Conservation (phyloP, 2,888 invertebrate species). For the Tenthredo livida region DNA sequence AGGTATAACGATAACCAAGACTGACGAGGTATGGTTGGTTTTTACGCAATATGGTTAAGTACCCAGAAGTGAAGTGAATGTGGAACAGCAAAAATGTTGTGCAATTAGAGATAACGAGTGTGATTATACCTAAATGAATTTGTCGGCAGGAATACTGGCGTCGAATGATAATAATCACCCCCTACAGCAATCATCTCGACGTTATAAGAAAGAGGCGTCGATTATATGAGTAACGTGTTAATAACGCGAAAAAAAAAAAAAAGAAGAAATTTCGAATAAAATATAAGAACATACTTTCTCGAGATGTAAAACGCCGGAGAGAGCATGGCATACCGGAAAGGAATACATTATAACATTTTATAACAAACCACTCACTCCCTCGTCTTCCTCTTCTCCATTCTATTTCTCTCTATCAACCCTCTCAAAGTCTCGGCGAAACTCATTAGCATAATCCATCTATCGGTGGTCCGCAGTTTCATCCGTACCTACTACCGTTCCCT, state of each 20-base stretch:
- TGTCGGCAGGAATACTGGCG: background rate
- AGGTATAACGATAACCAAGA: background rate
- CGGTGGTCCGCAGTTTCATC: slow-evolving; percentile 31
- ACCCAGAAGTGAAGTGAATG: background rate
- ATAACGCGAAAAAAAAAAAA: background rate
- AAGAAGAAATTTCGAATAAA: no score
- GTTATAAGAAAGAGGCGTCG: slow-evolving; percentile 3
- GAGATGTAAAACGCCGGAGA: background rate
- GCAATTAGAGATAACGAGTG: slow-evolving; percentile 3
- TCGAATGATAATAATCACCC: background rate
- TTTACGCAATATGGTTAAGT: slow-evolving; percentile 3
- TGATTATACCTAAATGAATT: background rate
- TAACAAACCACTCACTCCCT: background rate
- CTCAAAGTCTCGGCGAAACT: slow-evolving; percentile 37
- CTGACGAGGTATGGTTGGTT: background rate
- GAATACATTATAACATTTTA: slow-evolving; percentile 13
- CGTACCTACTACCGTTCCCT: background rate
- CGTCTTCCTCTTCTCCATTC: background rate
- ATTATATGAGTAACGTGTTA: background rate
- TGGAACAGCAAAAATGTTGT: background rate
- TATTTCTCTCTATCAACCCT: background rate
- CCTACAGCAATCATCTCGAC: background rate
- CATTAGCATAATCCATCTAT: slow-evolving; percentile 62
- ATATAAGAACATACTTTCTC: background rate
- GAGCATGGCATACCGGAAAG: background rate